Evolutionary conservation across 2,113 vertebrate genomes (phyloP), one percentile per base, ranked within the genome.

Genomic region (Limanda limanda): DNA sequence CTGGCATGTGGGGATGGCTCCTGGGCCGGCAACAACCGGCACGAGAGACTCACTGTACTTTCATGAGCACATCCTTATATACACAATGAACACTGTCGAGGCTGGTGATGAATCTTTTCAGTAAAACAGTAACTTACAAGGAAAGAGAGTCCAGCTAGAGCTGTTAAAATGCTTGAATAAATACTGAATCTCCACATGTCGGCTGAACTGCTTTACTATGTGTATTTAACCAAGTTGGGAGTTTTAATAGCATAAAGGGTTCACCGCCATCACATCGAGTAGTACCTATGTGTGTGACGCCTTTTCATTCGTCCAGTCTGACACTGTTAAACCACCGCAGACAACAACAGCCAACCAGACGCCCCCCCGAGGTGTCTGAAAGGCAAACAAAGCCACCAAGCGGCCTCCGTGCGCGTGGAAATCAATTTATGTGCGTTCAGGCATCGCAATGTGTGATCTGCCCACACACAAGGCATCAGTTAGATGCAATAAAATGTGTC

Each of bases 1-100:
- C 60, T 59, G 90, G 90, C 81, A 91, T 93, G 85, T 79, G 88
- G 57, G 85, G 85, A 68, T 64, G 83, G 74, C 31, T 31, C 31
- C 31, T 31, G 31, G 40, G 71, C 66, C 68, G 54, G 78, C 31
- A 71, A 59, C 64, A 79, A 57, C 71, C 58, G 14, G 54, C 71
- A 69, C 68, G 48, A 78, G 57, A 56, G n/a, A 23, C n/a, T 23
- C 54, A 12, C 21, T 9, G 18, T 10, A 54, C 58, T 31, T 67
- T 47, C 14, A 9, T 8, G 13, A 20, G 13, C 11, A 37, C 25
- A 31, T 27, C 37, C 11, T 31, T 31, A 42, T 3, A 58, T 60
- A 15, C 27, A 25, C 37, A 47, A 45, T 45, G 24, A 58, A 56
- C 35, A 42, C 23, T 45, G 4, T 10, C 47, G 24, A 31, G 6